These are phyloP conservation scores for Mellilla xanthometata DNA, from an alignment of 2,888 invertebrate genomes.

Conservation along the genomic window DNA sequence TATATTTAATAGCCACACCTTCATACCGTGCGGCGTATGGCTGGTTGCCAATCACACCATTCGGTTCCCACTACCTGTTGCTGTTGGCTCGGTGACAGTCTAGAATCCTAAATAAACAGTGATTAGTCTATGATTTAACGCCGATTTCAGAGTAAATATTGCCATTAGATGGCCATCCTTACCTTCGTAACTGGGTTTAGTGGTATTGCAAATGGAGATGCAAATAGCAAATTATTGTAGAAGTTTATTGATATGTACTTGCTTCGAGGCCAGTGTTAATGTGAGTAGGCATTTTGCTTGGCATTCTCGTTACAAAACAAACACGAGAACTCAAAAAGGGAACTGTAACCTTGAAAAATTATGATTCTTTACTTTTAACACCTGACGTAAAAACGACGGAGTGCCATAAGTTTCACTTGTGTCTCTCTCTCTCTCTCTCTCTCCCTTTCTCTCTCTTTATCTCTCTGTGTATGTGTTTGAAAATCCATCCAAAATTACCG, in stretches of 20 bases:
- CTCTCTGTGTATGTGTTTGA: too few species aligned
- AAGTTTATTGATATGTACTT: not conserved
- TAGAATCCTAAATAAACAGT: conserved; percentile 37
- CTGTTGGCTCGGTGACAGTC: conserved; percentile 58
- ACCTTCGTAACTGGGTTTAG: conserved; percentile 2
- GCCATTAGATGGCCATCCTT: conserved; percentile 6
- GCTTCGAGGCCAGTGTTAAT: not conserved
- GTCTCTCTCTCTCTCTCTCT: too few species aligned
- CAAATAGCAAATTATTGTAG: not conserved
- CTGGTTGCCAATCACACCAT: conserved; percentile 30
- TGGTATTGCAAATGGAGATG: not conserved
- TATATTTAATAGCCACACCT: conserved; percentile 24
- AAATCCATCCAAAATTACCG: too few species aligned
- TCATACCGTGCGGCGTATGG: conserved; percentile 30
- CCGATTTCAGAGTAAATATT: conserved; percentile 19
- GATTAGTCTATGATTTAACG: conserved; percentile 35
- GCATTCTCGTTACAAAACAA: not conserved
- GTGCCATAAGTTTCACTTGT: too few species aligned
- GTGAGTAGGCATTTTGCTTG: not conserved
- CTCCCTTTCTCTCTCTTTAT: too few species aligned
- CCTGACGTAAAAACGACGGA: too few species aligned
- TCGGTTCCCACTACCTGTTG: conserved; percentile 56
- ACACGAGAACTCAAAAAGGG: too few species aligned
- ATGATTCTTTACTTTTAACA: too few species aligned
- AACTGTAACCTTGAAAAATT: too few species aligned